Base-by-base conservation (phyloP, 2,113 vertebrate species). In the Ciconia stormi region DNA sequence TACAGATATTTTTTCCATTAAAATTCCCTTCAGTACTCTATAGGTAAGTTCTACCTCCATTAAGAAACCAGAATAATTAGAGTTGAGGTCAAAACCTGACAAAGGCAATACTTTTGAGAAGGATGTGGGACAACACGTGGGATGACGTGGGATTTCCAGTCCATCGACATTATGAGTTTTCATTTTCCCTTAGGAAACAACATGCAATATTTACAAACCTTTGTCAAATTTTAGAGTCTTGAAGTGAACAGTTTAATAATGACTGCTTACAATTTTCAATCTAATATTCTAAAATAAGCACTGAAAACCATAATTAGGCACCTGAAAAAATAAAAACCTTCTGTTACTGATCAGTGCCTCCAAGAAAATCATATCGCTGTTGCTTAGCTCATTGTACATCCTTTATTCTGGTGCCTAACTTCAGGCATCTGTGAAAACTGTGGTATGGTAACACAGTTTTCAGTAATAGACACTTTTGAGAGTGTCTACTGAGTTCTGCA, bases 361-460 rank as follows among this genome's bases (percentile, higher is more conserved):
- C 10, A 61, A 56, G 42, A 61, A 65, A 76, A 69, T 52, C 0
- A 7, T n/a, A 14, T 83, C 0, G 0, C n/a, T 86, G 29, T 10
- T 49, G 5, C 23, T 13, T 69, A 53, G 11, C 5, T 82, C 46
- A 36, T 79, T 76, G 94, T 56, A 23, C 6, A 65, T 65, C 5
- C 12, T 77, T 82, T 83, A 36, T 90, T 91, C 29, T 63, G 17
- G 38, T 92, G 20, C 38, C 36, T 76, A 65, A 77, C 23, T 91
- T 95, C 36, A 78, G 34, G 27, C 18, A 29, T 65, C 19, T 3
- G 0, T 18, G 52, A 95, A 82, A 87, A 34, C 36, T 82, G 14
- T 70, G 25, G 13, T 53, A n/a, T 42, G 26, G 10, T 58, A 50
- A 50, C 17, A 62, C 34, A 87, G n/a, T 44, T 92, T 82, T 76